A percentile compares a stretch with the other conserved stretches of the same genome.
Conservation (phyloP, 2,113 vertebrate species). For the Gavialis gangeticus region DNA sequence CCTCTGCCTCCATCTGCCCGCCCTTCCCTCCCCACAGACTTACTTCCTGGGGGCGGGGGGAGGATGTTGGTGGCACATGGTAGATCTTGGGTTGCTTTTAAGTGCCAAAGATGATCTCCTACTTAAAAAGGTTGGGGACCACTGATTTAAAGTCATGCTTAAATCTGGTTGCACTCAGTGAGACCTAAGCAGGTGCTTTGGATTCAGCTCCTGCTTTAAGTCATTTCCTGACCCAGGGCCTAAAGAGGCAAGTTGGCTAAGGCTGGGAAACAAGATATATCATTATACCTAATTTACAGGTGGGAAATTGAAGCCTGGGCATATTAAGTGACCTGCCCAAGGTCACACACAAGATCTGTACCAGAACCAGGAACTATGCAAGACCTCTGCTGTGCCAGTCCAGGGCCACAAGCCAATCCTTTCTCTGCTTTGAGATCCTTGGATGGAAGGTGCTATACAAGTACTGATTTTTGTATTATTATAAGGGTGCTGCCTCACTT, state of each 20-base stretch:
- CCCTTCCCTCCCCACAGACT: no score
- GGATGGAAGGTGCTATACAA: background rate
- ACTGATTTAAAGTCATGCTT: background rate
- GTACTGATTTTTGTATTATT: background rate
- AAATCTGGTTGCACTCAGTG: background rate
- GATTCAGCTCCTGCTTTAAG: background rate
- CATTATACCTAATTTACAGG: background rate
- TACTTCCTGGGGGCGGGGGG: no score
- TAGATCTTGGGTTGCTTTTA: no score
- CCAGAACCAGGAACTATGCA: background rate
- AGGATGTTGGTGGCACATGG: no score
- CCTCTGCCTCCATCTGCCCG: no score
- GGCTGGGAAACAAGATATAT: background rate
- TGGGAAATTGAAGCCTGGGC: background rate
- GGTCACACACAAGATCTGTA: background rate
- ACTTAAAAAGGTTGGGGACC: no score
- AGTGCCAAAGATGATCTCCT: no score
- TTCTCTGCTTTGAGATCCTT: background rate
- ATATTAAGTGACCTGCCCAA: background rate
- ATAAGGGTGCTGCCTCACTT: background rate
- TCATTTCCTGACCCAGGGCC: background rate
- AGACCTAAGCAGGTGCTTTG: background rate
- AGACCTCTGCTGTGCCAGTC: background rate
- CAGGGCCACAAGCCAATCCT: background rate
- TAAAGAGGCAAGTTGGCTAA: background rate